Conservation (phyloP, 2,888 invertebrate species). For the Rotaria socialis region DNA sequence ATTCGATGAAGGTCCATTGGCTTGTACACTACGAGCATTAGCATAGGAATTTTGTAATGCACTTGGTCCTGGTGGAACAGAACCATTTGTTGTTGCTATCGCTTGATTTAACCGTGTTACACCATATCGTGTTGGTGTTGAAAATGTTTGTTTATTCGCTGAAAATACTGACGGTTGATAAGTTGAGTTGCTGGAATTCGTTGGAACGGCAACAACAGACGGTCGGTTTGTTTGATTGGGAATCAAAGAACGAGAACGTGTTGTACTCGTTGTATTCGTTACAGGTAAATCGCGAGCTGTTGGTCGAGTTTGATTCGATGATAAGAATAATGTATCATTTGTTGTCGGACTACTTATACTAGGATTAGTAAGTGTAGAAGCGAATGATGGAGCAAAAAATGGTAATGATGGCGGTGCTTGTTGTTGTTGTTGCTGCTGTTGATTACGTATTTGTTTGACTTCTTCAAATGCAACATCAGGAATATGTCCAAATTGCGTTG, state of each 20-base stretch:
- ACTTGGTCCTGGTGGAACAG: too few species aligned
- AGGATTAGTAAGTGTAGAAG: neutral
- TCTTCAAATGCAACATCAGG: constrained; percentile 20
- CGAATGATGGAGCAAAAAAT: constrained; percentile 9
- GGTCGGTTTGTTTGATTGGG: neutral
- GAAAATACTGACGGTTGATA: neutral
- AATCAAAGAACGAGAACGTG: constrained; percentile 3
- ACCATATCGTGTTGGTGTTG: neutral
- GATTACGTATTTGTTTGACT: neutral
- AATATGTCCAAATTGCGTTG: neutral
- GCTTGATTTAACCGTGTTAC: neutral
- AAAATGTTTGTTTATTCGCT: neutral
- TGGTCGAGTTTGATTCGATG: neutral
- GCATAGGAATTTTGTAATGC: neutral
- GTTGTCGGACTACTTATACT: neutral
- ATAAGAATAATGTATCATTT: neutral
- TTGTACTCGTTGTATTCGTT: neutral
- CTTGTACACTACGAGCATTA: neutral
- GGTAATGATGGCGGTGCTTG: neutral
- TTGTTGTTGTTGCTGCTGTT: neutral
- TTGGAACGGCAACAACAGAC: neutral
- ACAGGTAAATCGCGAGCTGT: neutral
- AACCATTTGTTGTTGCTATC: neutral
- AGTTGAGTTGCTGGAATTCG: neutral
- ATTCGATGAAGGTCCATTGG: neutral